Conservation (phyloP, 2,113 vertebrate species). For the Marmota flaviventris region DNA sequence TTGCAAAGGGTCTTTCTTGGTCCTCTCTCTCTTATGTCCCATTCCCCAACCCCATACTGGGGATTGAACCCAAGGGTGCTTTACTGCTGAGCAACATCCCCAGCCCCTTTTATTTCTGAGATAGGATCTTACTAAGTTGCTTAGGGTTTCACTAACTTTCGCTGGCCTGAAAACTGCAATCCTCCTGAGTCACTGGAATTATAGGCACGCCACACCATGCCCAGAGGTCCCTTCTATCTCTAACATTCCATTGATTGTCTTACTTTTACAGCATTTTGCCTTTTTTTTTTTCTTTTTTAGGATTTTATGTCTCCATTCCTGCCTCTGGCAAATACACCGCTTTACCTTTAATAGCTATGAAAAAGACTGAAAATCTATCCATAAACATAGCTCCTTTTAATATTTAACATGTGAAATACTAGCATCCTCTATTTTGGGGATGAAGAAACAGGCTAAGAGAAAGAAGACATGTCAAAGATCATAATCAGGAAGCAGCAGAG, state of each 20-base stretch:
- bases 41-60: no score
- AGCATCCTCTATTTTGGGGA: background rate
- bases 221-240: background rate
- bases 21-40: background rate
- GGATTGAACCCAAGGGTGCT: no score
- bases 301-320: background rate
- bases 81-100: background rate
- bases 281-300: background rate
- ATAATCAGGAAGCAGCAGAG: background rate
- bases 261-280: background rate
- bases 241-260: background rate
- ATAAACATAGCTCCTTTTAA: background rate
- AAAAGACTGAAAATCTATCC: background rate
- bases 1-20: background rate
- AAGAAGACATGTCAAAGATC: background rate
- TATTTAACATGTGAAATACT: background rate
- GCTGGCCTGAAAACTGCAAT: no score
- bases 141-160: no score
- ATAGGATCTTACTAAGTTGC: no score
- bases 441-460: background rate
- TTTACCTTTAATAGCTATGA: conserved; percentile 8
- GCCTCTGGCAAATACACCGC: background rate
- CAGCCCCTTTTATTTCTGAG: background rate
- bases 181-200: no score
- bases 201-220: no score